phyloP scores from a whole-genome alignment of 2,888 invertebrate species.

The Netelia inedita region DNA sequence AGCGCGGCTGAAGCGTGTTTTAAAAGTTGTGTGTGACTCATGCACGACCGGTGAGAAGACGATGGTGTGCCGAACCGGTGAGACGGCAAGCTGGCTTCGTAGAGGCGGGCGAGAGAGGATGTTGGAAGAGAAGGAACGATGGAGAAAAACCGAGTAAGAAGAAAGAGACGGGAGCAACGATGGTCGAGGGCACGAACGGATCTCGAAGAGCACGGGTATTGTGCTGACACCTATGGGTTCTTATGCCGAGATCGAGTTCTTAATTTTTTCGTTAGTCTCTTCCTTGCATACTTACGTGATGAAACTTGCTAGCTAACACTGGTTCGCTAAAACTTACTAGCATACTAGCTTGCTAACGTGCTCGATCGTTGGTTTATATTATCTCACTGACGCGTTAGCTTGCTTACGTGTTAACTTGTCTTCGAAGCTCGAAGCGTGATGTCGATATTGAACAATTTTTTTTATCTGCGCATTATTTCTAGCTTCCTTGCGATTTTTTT shows the following conservation, averaged over 20 bases:
- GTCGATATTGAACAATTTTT: too few relatives aligned
- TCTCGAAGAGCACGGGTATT: conserved; percentile 39
- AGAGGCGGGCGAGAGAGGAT: background rate
- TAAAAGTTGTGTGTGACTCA: conserved; percentile 52
- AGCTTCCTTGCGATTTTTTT: too few relatives aligned
- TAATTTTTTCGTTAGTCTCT: conserved; percentile 1
- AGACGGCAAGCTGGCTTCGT: conserved; percentile 27
- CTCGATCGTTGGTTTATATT: too few relatives aligned
- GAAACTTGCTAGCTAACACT: too few relatives aligned
- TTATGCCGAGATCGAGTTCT: conserved; percentile 10
- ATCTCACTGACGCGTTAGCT: too few relatives aligned
- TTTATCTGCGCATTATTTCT: too few relatives aligned
- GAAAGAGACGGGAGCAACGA: background rate
- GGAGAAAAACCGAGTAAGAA: conserved; percentile 28
- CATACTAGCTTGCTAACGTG: too few relatives aligned
- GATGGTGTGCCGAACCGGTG: conserved; percentile 36
- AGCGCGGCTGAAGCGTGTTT: conserved; percentile 33
- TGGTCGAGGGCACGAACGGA: conserved; percentile 32
- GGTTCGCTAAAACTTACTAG: too few relatives aligned
- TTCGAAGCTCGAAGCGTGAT: too few relatives aligned
- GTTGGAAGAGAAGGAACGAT: background rate
- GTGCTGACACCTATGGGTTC: conserved; percentile 41
- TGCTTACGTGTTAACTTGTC: too few relatives aligned
- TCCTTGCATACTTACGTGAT: background rate
- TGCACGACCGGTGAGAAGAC: conserved; percentile 29